Conservation (phyloP, 2,797 vertebrate species). For the Eospalax fontanierii region DNA sequence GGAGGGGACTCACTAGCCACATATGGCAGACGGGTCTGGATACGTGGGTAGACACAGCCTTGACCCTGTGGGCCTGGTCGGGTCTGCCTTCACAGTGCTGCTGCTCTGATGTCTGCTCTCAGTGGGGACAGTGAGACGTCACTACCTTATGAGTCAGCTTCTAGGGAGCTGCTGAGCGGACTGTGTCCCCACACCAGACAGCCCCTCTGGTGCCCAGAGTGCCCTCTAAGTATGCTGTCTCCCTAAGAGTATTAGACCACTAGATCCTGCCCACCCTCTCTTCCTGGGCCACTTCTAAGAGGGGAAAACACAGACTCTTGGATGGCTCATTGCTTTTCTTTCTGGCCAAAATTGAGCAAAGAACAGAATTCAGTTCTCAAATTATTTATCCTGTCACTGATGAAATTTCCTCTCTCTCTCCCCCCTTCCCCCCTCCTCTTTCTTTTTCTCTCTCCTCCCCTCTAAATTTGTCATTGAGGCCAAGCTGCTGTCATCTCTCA, state of each 20-base stretch:
- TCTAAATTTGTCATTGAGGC: constrained; percentile 58
- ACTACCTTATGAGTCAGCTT: neutral
- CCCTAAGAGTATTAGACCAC: neutral
- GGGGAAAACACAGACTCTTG: too few relatives aligned
- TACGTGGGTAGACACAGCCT: neutral
- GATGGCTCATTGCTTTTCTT: too few relatives aligned
- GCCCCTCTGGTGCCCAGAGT: too few relatives aligned
- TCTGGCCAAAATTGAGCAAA: constrained; percentile 59
- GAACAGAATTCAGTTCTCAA: constrained; percentile 67
- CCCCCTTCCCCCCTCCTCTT: too few relatives aligned
- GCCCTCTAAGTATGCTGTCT: neutral
- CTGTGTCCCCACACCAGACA: neutral
- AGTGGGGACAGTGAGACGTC: accelerated
- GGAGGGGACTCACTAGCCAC: neutral
- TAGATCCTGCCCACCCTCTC: neutral
- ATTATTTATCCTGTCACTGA: constrained; percentile 42
- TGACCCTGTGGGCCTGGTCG: too few relatives aligned
- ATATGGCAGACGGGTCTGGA: neutral
- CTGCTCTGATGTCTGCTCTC: neutral
- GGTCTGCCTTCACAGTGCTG: too few relatives aligned
- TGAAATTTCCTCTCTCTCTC: neutral
- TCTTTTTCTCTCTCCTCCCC: too few relatives aligned
- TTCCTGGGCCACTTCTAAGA: neutral
- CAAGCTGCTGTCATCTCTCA: constrained; percentile 43
- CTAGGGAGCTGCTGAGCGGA: neutral